Evolutionary conservation across 2,888 invertebrate species (phyloP), one percentile per base, ranked within the genome.

Genomic region (Agonopterix alstromeriana): DNA sequence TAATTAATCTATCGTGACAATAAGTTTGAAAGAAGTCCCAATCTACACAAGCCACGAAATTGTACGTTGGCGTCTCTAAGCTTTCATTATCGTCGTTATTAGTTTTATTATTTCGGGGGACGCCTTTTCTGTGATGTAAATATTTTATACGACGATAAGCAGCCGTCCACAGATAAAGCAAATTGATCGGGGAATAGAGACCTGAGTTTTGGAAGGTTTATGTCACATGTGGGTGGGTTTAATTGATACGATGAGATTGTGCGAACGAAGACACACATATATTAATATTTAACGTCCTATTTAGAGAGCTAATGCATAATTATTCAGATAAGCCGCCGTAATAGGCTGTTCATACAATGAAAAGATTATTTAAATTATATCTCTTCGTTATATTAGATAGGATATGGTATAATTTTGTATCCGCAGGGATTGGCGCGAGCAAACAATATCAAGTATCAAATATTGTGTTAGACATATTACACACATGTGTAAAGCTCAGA

Each of bases 61-160:
- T 27, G 17, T 8, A 27, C 27, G n/a, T 35, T 27, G 64, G 58
- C 65, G 66, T 65, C 65, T 60, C 62, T 27, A 59, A 67, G 62
- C 67, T 70, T 71, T 67, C 67, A 77, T 70, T 85, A 82, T 82
- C 77, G 59, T 63, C 60, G 68, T 78, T 82, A 80, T 82, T 77
- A 76, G 72, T 67, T 77, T 76, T 80, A 79, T 82, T 82, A 82
- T 84, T 77, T 78, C 70, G 42, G 70, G 67, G 67, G 73, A 76
- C 72, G 77, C 73, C 70, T 86, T 72, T 86, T 86, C 84, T 78
- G 76, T 81, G 82, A 77, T 81, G 82, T 87, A 83, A 86, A 88
- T 86, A 86, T 83, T 87, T 83, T 81, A 86, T 81, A 70, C 67
- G 62, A 60, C 65, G 85, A 86, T 85, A 87, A 82, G 73, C 48